Evolutionary conservation across 2,113 vertebrate genomes (phyloP).

Genomic region (Psilopsiagon aymara): DNA sequence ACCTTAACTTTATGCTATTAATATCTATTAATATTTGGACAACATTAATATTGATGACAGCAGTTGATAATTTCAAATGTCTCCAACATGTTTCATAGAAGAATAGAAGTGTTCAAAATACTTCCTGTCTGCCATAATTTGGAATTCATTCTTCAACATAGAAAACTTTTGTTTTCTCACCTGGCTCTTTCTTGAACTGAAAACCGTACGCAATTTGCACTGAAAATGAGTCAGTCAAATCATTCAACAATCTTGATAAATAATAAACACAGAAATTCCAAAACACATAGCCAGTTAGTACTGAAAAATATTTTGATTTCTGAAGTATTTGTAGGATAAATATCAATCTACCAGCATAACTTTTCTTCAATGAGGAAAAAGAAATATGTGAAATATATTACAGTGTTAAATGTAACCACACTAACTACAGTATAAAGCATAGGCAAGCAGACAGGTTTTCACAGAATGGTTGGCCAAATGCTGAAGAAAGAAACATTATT

Average conservation of each 20-base stretch:
- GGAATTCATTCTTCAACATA: neutral
- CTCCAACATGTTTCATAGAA: neutral
- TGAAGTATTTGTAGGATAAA: neutral
- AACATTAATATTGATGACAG: neutral
- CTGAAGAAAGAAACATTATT: neutral
- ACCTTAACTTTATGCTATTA: neutral
- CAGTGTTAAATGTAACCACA: neutral
- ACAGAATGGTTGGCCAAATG: neutral
- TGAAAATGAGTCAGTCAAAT: neutral
- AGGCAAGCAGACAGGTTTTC: neutral
- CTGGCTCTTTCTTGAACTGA: neutral
- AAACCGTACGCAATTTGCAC: neutral
- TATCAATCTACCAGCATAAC: neutral
- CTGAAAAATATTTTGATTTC: neutral
- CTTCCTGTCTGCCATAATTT: neutral
- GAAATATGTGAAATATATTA: neutral
- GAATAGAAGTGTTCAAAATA: neutral
- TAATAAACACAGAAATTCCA: neutral
- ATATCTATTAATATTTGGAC: neutral
- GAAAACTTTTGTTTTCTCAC: neutral
- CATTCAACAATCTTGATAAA: neutral
- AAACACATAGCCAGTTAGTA: neutral
- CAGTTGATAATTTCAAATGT: neutral
- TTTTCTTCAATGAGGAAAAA: neutral
- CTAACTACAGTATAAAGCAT: neutral